These are phyloP conservation scores for Cirrhinus mrigala DNA, from an alignment of 2,797 vertebrate genomes.

Conservation along the genomic window DNA sequence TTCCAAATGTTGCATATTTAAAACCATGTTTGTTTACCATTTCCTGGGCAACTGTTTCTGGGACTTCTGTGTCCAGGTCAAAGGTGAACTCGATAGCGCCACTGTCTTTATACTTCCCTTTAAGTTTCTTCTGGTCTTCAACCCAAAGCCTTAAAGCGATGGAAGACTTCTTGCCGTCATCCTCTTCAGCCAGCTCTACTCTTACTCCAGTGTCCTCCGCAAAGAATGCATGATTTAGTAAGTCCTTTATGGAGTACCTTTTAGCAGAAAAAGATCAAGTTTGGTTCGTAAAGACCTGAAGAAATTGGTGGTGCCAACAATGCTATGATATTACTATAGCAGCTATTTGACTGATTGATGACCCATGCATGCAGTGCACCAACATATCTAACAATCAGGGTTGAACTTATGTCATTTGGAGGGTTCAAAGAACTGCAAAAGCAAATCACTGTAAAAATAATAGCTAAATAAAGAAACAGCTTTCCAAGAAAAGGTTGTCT, in stretches of 20 bases:
- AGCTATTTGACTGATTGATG: not conserved
- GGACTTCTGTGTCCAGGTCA: conserved; percentile 91
- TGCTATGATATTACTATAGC: not conserved
- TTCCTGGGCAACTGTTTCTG: conserved; percentile 97
- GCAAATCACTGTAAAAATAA: conserved; percentile 7
- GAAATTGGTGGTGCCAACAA: not conserved
- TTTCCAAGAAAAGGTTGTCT: not conserved
- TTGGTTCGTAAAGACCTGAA: not conserved
- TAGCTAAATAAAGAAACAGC: not conserved
- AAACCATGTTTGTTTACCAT: conserved; percentile 81
- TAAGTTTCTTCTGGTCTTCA: conserved; percentile 96
- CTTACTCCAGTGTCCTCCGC: conserved; percentile 98
- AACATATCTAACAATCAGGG: conserved; percentile 10
- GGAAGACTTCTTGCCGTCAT: conserved; percentile 91
- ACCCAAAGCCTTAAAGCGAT: conserved; percentile 98
- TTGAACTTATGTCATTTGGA: not conserved
- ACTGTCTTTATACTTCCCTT: conserved; percentile 98
- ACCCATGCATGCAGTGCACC: conserved; percentile 21
- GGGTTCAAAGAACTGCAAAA: conserved; percentile 12
- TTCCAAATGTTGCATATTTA: not conserved
- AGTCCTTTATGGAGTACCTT: conserved; percentile 98
- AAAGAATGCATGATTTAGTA: conserved; percentile 98
- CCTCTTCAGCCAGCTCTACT: conserved; percentile 98
- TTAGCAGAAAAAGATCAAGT: conserved; percentile 40
- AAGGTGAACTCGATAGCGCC: conserved; percentile 98